Conservation (phyloP, 2,113 vertebrate genomes). For the Deroptyus accipitrinus region DNA sequence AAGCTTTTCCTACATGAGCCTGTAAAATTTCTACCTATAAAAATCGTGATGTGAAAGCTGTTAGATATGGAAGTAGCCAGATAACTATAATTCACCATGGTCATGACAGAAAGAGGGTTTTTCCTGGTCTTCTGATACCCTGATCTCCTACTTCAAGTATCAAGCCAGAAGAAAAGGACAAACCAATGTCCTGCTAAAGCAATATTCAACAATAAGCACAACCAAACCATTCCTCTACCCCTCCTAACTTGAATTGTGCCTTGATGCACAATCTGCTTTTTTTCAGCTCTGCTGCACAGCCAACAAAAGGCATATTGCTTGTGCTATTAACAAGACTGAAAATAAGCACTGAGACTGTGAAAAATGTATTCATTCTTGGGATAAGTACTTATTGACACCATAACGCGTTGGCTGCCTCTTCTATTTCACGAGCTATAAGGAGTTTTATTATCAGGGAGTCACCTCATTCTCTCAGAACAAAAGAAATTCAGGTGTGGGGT, state of each 20-base stretch:
- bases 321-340: constrained; percentile 3
- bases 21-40: background rate
- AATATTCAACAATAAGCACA: background rate
- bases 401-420: background rate
- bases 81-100: background rate
- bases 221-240: background rate
- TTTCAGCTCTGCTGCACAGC: background rate
- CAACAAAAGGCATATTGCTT: background rate
- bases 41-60: background rate
- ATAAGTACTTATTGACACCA: background rate
- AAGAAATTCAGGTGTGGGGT: background rate
- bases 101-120: background rate
- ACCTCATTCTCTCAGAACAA: background rate
- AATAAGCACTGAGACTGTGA: background rate
- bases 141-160: background rate
- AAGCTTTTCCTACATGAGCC: background rate
- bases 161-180: background rate
- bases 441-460: background rate
- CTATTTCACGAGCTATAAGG: background rate
- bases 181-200: background rate
- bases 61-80: background rate
- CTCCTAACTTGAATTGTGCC: background rate
- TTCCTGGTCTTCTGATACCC: background rate
- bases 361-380: background rate
- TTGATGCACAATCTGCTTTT: constrained; percentile 2